phyloP scores from a whole-genome alignment of 2,888 invertebrate species.

The Pachliopta kotzebuea region DNA sequence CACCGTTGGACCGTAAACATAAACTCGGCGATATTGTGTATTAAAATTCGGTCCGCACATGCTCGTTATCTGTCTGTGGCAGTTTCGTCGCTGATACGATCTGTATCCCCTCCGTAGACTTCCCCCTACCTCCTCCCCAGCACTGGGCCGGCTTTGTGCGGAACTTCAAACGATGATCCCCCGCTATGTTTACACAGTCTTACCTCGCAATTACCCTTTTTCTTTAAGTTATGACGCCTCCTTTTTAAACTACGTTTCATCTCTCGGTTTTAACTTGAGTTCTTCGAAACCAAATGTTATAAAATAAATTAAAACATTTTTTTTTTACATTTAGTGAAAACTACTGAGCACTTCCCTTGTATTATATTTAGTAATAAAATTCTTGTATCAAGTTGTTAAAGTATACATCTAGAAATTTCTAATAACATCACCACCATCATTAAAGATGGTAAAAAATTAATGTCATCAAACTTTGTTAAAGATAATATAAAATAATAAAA shows the following conservation, averaged over 20 bases:
- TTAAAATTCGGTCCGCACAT: slow-evolving; percentile 70
- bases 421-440: not conserved
- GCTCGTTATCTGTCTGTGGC: slow-evolving; percentile 70
- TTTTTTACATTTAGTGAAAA: not conserved
- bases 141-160: slow-evolving; percentile 50
- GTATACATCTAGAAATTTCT: not conserved
- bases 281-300: not conserved
- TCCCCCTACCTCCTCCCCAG: slow-evolving; percentile 35
- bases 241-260: slow-evolving; percentile 9
- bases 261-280: not conserved
- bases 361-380: too few relatives aligned
- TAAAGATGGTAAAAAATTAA: not conserved
- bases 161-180: slow-evolving; percentile 62
- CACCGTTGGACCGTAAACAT: slow-evolving; percentile 26
- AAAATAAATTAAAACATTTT: not conserved
- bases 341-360: too few relatives aligned
- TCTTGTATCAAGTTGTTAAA: too few relatives aligned
- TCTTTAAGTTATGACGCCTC: slow-evolving; percentile 23
- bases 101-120: slow-evolving; percentile 45
- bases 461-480: not conserved
- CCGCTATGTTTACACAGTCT: slow-evolving; percentile 31
- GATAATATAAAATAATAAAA: not conserved
- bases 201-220: slow-evolving; percentile 25
- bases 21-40: slow-evolving; percentile 35
- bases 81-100: slow-evolving; percentile 69